phyloP scores from a whole-genome alignment of 2,888 invertebrate species.

The Exocentrus adspersus region DNA sequence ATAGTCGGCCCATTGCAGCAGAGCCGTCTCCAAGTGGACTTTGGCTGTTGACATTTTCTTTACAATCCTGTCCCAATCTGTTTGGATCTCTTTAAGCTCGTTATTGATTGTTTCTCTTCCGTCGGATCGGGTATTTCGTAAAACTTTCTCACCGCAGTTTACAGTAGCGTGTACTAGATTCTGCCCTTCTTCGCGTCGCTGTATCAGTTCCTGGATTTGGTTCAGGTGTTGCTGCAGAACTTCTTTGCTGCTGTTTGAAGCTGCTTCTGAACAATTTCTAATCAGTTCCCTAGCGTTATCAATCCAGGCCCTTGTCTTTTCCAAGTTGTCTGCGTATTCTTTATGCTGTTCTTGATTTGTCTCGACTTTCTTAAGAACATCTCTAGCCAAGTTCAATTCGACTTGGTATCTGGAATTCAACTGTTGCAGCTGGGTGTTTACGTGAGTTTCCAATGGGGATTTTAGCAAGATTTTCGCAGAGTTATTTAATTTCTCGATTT shows the following conservation, averaged over 20 bases:
- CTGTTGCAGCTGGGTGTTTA: constrained; percentile 86
- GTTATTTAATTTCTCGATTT: constrained; percentile 85
- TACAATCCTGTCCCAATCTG: constrained; percentile 90
- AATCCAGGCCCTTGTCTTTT: constrained; percentile 85
- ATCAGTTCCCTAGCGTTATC: constrained; percentile 86
- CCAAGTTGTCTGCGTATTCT: constrained; percentile 79
- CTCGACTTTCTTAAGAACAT: constrained; percentile 90
- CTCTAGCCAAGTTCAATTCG: constrained; percentile 86
- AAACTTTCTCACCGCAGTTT: constrained; percentile 89
- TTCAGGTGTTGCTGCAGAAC: constrained; percentile 82
- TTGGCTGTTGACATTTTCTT: constrained; percentile 93
- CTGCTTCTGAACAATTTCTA: constrained; percentile 81
- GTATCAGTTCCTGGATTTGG: constrained; percentile 81
- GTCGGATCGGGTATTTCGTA: constrained; percentile 87
- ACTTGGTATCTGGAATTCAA: constrained; percentile 91
- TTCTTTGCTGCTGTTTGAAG: constrained; percentile 82
- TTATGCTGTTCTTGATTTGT: constrained; percentile 88
- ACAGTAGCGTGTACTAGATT: constrained; percentile 87
- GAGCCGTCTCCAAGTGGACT: constrained; percentile 87
- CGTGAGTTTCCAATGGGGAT: constrained; percentile 87
- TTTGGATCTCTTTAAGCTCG: constrained; percentile 89
- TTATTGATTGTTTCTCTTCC: constrained; percentile 88
- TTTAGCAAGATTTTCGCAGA: constrained; percentile 79
- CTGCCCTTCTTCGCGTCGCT: constrained; percentile 87
- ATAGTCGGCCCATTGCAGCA: constrained; percentile 96